A percentile compares a stretch with the other conserved stretches of the same genome.
phyloP scores from a whole-genome alignment of 1,140 invertebrate species.

The Nymphalis io region DNA sequence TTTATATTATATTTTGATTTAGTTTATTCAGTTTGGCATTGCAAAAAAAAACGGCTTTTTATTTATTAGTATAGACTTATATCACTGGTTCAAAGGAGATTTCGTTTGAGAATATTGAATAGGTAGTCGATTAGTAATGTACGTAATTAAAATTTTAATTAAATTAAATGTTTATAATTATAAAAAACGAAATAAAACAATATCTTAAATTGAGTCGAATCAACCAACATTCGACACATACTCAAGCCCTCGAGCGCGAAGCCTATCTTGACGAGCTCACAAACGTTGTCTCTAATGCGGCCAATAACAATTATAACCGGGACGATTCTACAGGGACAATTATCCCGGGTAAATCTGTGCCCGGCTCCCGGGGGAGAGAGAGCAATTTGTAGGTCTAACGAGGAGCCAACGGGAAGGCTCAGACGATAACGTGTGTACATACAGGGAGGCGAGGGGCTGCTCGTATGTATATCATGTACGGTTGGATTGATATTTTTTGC shows the following conservation, averaged over 20 bases:
- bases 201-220: not conserved
- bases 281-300: conserved; percentile 31
- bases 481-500: conserved; percentile 9
- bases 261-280: conserved; percentile 33
- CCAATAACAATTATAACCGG: conserved; percentile 46
- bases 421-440: conserved; percentile 29
- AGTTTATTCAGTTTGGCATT: no score
- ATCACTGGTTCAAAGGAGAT: no score
- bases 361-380: conserved; percentile 25
- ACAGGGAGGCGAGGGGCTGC: not conserved
- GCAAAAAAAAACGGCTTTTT: no score
- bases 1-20: no score
- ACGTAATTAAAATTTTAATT: no score
- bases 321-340: conserved; percentile 43
- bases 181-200: no score
- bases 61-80: no score
- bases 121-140: no score
- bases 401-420: conserved; percentile 31
- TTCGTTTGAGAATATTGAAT: no score
- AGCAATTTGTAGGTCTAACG: conserved; percentile 32
- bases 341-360: conserved; percentile 33
- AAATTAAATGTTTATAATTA: no score
- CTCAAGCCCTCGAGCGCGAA: conserved; percentile 7
- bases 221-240: not conserved
- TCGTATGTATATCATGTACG: not conserved